Evolutionary conservation across 1,140 invertebrate genomes (phyloP).

Genomic region (Papilio aristodemus): DNA sequence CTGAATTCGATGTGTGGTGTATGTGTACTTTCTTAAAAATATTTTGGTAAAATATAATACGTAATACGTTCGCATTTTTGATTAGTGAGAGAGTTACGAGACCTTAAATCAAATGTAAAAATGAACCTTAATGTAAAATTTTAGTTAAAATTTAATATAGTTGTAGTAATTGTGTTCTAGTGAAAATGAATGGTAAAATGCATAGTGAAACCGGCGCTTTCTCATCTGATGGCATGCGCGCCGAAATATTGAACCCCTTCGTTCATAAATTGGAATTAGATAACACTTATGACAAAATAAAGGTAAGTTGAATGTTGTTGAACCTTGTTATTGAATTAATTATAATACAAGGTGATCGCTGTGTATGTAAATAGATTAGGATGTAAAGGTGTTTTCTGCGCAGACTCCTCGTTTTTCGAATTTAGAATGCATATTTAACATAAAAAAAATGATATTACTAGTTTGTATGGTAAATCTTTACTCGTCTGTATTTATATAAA

Average conservation of each 20-base stretch:
- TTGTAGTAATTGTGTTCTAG: constrained; percentile 46
- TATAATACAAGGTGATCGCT: constrained; percentile 13
- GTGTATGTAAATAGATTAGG: constrained; percentile 23
- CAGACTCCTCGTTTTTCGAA: constrained; percentile 37
- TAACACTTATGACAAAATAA: constrained; percentile 91
- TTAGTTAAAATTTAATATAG: constrained; percentile 6
- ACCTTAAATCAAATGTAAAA: neutral
- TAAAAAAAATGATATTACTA: neutral
- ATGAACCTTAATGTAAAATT: constrained; percentile 11
- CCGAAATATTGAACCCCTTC: constrained; percentile 88
- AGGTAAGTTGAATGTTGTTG: constrained; percentile 84
- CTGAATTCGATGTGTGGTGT: neutral
- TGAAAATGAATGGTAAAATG: constrained; percentile 80
- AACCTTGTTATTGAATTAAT: constrained; percentile 26
- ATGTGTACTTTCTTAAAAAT: constrained; percentile 1
- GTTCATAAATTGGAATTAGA: constrained; percentile 91
- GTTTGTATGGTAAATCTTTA: neutral
- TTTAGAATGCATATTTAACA: constrained; percentile 2
- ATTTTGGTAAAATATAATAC: constrained; percentile 29
- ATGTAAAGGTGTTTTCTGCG: constrained; percentile 34
- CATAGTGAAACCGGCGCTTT: constrained; percentile 75
- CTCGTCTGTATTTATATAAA: no score
- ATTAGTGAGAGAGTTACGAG: neutral
- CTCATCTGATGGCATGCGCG: constrained; percentile 76
- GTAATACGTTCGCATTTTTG: constrained; percentile 18